These are phyloP conservation scores for Thecophora atra DNA, from an alignment of 2,888 invertebrate genomes.

Conservation along the genomic window DNA sequence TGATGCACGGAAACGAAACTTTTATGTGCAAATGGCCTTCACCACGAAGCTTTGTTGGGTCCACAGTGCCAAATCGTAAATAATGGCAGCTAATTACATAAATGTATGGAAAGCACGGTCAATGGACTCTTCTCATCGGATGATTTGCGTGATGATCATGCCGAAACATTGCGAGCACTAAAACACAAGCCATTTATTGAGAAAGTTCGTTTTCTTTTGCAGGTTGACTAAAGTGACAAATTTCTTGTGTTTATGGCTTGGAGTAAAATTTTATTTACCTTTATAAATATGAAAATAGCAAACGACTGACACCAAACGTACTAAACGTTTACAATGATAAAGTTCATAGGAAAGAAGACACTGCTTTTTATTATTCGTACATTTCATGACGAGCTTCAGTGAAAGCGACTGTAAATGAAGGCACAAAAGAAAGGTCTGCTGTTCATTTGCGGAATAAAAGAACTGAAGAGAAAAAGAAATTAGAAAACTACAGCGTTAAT, in stretches of 20 bases:
- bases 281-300: not conserved
- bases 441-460: constrained; percentile 14
- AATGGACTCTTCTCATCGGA: too few species aligned
- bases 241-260: too few species aligned
- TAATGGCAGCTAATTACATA: too few species aligned
- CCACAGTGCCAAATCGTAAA: too few species aligned
- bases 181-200: too few species aligned
- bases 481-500: constrained; percentile 24
- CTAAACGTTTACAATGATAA: not conserved
- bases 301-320: not conserved
- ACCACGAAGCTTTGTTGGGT: too few species aligned
- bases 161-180: too few species aligned
- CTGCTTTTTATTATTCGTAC: not conserved
- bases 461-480: constrained; percentile 20
- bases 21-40: too few species aligned
- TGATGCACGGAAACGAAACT: too few species aligned
- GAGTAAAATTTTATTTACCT: too few species aligned
- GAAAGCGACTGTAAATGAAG: constrained; percentile 30
- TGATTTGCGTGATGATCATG: too few species aligned
- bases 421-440: constrained; percentile 22
- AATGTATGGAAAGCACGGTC: too few species aligned
- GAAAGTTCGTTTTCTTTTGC: not conserved
- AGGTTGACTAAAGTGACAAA: not conserved
- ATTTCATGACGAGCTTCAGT: constrained; percentile 4
- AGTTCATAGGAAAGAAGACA: not conserved